Percentiles rank a stretch among this genome's conserved stretches.
These are phyloP conservation scores for Ochotona princeps DNA, from an alignment of 2,113 vertebrate genomes.

Conservation along the genomic window DNA sequence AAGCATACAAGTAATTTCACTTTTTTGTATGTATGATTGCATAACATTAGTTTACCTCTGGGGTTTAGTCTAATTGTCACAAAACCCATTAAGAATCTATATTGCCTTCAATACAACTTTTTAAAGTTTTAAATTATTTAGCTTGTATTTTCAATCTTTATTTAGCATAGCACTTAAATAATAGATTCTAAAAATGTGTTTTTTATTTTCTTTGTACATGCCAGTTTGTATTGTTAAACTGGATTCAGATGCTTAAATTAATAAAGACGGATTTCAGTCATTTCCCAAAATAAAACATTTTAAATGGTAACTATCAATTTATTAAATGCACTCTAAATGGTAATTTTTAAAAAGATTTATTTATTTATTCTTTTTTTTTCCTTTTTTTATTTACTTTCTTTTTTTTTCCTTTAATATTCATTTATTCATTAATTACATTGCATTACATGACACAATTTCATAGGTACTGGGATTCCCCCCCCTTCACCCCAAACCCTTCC, in stretches of 20 bases:
- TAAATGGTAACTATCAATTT: neutral
- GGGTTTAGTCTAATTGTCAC: neutral
- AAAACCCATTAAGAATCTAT: neutral
- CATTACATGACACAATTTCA: no score
- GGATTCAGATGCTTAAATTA: neutral
- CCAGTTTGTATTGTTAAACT: neutral
- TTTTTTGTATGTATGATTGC: neutral
- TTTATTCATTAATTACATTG: no score
- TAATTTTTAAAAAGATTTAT: no score
- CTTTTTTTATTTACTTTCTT: no score
- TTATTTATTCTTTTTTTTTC: neutral
- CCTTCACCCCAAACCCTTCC: no score
- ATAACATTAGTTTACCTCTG: neutral
- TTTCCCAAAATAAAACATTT: neutral
- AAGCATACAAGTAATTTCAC: neutral
- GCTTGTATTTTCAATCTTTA: neutral
- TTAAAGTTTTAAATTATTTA: slow-evolving; percentile 34
- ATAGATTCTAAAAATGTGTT: neutral
- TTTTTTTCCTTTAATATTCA: no score
- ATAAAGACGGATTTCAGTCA: neutral
- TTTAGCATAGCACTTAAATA: neutral
- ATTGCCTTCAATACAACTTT: neutral
- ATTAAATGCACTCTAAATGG: neutral
- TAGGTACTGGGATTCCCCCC: no score
- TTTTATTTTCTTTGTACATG: neutral